These are phyloP conservation scores for Tanypteryx hageni DNA, from an alignment of 2,888 invertebrate species.

Conservation along the genomic window DNA sequence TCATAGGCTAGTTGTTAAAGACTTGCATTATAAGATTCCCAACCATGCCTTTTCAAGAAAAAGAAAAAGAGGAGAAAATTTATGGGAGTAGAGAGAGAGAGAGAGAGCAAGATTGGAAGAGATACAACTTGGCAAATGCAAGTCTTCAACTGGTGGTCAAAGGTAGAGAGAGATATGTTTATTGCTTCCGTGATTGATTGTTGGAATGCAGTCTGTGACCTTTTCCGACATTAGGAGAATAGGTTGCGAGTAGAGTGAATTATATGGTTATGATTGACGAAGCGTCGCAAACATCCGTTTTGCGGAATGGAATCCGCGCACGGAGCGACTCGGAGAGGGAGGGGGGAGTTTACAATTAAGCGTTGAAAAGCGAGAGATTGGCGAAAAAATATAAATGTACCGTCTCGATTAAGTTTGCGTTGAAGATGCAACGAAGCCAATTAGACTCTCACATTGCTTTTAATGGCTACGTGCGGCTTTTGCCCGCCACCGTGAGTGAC, in stretches of 20 bases:
- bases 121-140: neutral
- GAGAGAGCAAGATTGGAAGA: neutral
- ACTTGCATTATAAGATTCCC: neutral
- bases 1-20: neutral
- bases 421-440: no score
- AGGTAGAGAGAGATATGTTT: conserved; percentile 30
- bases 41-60: conserved; percentile 10
- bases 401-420: no score
- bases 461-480: no score
- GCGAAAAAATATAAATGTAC: no score
- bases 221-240: neutral
- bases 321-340: neutral
- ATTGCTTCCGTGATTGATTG: conserved; percentile 41
- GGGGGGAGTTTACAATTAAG: conserved; percentile 20
- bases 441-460: no score
- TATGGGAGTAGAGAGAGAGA: neutral
- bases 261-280: conserved; percentile 59
- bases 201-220: neutral
- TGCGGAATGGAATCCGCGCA: neutral
- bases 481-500: no score
- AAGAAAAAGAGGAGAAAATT: neutral
- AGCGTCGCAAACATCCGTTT: neutral
- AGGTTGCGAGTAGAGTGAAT: neutral
- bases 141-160: conserved; percentile 6
- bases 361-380: no score